phyloP scores from a whole-genome alignment of 2,797 vertebrate genomes.

The Sternotherus odoratus region DNA sequence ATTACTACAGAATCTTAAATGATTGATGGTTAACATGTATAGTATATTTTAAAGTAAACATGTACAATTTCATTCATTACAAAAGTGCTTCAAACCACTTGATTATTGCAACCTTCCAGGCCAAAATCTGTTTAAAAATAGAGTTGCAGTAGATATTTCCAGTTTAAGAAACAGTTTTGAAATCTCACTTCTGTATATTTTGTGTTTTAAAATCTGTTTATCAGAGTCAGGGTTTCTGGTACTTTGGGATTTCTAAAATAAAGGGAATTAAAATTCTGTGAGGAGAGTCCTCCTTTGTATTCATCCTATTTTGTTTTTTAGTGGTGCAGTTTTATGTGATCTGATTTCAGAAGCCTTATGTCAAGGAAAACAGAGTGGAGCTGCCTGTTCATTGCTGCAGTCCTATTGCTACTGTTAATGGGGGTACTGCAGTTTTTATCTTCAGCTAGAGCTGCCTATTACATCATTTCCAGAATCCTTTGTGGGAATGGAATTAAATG shows the following conservation, averaged over 20 bases:
- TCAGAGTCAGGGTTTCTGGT: not conserved
- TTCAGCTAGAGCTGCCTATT: not conserved
- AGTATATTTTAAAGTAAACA: conserved; percentile 10
- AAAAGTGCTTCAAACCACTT: not conserved
- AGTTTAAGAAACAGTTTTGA: not conserved
- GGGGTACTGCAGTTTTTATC: conserved; percentile 45
- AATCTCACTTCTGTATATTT: not conserved
- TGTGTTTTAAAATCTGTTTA: not conserved
- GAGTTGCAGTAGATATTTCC: conserved; percentile 17
- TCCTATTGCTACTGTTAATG: not conserved
- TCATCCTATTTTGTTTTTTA: not conserved
- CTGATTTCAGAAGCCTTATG: not conserved
- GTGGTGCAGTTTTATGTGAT: not conserved
- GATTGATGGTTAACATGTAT: not conserved
- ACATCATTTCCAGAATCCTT: not conserved
- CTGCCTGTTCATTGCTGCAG: conserved; percentile 39
- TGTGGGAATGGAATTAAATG: conserved; percentile 18
- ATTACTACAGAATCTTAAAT: not conserved
- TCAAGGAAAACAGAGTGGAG: conserved; percentile 11
- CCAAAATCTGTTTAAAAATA: conserved; percentile 1
- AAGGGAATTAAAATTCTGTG: not conserved
- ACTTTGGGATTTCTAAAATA: not conserved
- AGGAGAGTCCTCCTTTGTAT: not conserved
- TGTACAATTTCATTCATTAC: conserved; percentile 17
- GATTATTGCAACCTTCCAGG: conserved; percentile 20